Evolutionary conservation across 2,888 invertebrate species (phyloP).

Genomic region (Alloscopus bannaensis): DNA sequence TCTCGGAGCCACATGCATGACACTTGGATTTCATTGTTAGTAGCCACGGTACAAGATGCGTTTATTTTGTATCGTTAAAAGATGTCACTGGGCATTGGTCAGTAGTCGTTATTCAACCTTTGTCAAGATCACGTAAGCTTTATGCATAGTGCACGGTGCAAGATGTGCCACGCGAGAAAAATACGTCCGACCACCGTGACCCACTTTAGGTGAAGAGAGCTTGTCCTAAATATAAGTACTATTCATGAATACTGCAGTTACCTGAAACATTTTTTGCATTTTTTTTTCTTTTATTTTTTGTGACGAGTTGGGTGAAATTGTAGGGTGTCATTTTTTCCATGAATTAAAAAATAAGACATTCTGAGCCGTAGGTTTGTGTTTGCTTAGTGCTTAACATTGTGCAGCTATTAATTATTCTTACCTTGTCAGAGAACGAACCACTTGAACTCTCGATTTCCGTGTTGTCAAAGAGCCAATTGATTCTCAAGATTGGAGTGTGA

Average conservation of each 20-base stretch:
- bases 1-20: constrained; percentile 3
- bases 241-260: constrained; percentile 1
- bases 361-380: no score
- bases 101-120: constrained; percentile 52
- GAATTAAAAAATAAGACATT: neutral
- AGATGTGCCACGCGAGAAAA: constrained; percentile 20
- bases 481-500: no score
- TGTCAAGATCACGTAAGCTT: constrained; percentile 53
- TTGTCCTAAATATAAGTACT: constrained; percentile 54
- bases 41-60: neutral
- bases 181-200: constrained; percentile 55
- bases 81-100: constrained; percentile 54
- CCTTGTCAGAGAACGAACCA: no score
- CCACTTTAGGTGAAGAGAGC: constrained; percentile 49
- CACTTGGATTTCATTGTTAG: neutral
- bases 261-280: constrained; percentile 15
- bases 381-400: no score
- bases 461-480: no score
- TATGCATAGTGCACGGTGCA: constrained; percentile 13
- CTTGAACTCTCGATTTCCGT: no score
- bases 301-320: no score
- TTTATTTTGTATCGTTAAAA: neutral
- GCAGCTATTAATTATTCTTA: no score
- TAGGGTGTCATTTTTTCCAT: no score
- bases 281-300: constrained; percentile 17